Conservation (phyloP, 2,888 invertebrate genomes). For the Cerastis rubricosa region DNA sequence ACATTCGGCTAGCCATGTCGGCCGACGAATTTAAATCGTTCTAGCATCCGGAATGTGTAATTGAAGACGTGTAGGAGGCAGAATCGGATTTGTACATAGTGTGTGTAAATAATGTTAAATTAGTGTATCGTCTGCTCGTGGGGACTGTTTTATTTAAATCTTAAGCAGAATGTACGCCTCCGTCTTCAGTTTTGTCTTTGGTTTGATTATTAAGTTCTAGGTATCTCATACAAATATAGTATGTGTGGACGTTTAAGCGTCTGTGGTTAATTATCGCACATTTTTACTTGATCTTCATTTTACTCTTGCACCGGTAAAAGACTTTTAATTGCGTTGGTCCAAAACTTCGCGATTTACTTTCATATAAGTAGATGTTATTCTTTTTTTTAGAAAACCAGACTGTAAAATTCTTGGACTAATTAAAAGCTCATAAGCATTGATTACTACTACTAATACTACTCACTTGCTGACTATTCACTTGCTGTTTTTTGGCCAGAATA, state of each 20-base stretch:
- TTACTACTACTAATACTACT: no score
- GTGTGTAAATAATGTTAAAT: conserved; percentile 62
- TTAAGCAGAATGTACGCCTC: not conserved
- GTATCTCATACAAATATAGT: no score
- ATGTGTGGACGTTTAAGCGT: no score
- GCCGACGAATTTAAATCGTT: conserved; percentile 74
- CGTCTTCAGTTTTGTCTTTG: not conserved
- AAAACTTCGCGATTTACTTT: not conserved
- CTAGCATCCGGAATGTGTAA: conserved; percentile 74
- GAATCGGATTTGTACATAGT: conserved; percentile 61
- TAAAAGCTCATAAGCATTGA: not conserved
- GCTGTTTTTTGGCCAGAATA: not conserved
- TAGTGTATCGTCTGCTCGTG: conserved; percentile 31
- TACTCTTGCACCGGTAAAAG: not conserved
- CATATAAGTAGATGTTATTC: not conserved
- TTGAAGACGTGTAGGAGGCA: conserved; percentile 71
- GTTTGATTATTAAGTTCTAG: not conserved
- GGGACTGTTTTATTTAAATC: conserved; percentile 28
- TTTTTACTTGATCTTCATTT: not conserved
- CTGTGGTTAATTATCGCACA: no score
- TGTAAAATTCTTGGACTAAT: not conserved
- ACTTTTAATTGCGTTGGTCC: not conserved
- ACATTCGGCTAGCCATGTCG: conserved; percentile 52
- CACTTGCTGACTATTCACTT: no score
- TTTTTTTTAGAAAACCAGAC: not conserved